Conservation (phyloP, 2,888 invertebrate genomes). For the Cephus pulcher region DNA sequence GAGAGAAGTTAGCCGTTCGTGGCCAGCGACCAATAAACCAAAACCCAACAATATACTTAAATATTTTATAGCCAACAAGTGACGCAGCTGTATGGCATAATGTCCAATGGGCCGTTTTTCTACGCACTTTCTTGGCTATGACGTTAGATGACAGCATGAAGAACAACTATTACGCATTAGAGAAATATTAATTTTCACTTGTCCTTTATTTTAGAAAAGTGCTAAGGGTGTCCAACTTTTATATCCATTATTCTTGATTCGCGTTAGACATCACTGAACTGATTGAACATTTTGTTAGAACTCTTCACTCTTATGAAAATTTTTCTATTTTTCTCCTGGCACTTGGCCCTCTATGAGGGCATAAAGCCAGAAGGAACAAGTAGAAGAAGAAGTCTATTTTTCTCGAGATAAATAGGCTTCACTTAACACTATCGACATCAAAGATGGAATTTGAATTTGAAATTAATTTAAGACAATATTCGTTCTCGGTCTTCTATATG, state of each 20-base stretch:
- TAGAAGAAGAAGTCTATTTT: no score
- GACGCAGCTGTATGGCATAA: constrained; percentile 44
- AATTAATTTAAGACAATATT: background rate
- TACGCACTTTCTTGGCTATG: constrained; percentile 32
- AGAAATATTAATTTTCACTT: background rate
- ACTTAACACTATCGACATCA: background rate
- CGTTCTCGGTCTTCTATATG: background rate
- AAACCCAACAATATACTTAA: constrained; percentile 63
- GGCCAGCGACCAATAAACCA: constrained; percentile 55
- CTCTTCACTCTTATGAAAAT: background rate
- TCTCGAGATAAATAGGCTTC: background rate
- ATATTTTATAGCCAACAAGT: constrained; percentile 64
- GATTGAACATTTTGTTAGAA: background rate
- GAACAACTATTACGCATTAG: background rate
- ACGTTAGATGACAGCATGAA: constrained; percentile 20
- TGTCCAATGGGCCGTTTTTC: constrained; percentile 27
- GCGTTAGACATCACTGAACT: background rate
- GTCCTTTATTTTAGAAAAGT: background rate
- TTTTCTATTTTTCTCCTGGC: background rate
- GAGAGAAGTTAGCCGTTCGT: constrained; percentile 71
- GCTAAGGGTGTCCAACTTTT: background rate
- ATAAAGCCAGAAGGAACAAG: no score
- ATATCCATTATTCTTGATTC: background rate
- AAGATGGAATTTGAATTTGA: background rate
- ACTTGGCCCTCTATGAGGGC: no score